phyloP scores from a whole-genome alignment of 2,888 invertebrate genomes.

The Stenodema calcarata region DNA sequence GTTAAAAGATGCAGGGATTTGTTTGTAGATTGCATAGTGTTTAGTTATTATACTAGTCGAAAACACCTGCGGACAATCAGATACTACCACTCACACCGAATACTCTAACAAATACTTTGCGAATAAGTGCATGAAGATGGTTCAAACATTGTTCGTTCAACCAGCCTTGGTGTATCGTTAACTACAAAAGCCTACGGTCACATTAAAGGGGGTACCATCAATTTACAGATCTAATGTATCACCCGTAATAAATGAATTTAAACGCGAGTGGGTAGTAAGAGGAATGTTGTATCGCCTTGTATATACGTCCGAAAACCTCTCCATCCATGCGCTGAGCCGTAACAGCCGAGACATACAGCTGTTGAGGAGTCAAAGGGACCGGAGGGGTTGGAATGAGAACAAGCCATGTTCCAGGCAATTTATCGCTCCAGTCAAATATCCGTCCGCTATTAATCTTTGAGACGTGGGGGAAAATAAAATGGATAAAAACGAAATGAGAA shows the following conservation, averaged over 20 bases:
- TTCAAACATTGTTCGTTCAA: too few relatives aligned
- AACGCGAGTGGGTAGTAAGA: background rate
- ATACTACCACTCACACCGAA: too few relatives aligned
- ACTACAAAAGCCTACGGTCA: too few relatives aligned
- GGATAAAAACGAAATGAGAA: background rate
- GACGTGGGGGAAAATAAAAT: background rate
- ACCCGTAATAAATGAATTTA: background rate
- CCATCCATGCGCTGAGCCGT: background rate
- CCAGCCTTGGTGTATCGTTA: too few relatives aligned
- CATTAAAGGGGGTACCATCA: background rate
- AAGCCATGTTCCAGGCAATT: slow-evolving; percentile 16
- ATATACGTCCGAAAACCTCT: background rate
- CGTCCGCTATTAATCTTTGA: slow-evolving; percentile 23
- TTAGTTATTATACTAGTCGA: too few relatives aligned
- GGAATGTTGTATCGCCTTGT: background rate
- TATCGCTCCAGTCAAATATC: slow-evolving; percentile 29
- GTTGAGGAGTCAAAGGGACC: background rate
- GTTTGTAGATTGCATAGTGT: too few relatives aligned
- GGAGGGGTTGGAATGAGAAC: background rate
- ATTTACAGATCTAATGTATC: background rate
- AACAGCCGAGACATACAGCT: background rate
- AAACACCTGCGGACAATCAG: too few relatives aligned
- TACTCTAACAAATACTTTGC: too few relatives aligned
- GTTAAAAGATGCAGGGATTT: too few relatives aligned
- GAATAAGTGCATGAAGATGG: too few relatives aligned